These are phyloP conservation scores for Chrosomus eos DNA, from an alignment of 2,797 vertebrate species.

Conservation along the genomic window DNA sequence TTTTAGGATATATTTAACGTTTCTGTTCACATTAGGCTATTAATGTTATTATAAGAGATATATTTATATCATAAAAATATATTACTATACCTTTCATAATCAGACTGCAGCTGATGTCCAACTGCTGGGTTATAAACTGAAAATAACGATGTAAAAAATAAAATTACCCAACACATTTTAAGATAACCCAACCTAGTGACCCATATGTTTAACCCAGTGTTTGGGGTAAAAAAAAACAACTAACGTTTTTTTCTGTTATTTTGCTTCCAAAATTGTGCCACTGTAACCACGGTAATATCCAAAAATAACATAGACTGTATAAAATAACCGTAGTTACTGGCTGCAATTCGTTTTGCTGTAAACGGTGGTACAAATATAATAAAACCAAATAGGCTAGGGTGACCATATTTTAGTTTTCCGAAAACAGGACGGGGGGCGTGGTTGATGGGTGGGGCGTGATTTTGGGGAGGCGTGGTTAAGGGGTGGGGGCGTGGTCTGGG, in stretches of 20 bases:
- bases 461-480: too few species aligned
- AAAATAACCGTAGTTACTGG: neutral
- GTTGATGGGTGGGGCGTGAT: too few species aligned
- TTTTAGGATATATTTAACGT: neutral
- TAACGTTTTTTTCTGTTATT: too few species aligned
- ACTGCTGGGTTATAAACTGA: too few species aligned
- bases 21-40: neutral
- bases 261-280: neutral
- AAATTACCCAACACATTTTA: neutral
- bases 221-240: too few species aligned
- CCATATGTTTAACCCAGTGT: neutral
- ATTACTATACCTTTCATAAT: too few species aligned
- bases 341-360: neutral
- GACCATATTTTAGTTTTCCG: too few species aligned
- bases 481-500: too few species aligned
- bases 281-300: neutral
- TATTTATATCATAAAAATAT: neutral
- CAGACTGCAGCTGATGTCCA: neutral
- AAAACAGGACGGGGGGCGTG: too few species aligned
- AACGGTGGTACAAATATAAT: neutral
- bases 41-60: neutral
- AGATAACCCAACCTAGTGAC: neutral
- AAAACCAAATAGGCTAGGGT: neutral
- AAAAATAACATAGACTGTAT: neutral
- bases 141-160: too few species aligned